Evolutionary conservation across 2,113 vertebrate species (phyloP).

Genomic region (Sinocyclocheilus grahami): DNA sequence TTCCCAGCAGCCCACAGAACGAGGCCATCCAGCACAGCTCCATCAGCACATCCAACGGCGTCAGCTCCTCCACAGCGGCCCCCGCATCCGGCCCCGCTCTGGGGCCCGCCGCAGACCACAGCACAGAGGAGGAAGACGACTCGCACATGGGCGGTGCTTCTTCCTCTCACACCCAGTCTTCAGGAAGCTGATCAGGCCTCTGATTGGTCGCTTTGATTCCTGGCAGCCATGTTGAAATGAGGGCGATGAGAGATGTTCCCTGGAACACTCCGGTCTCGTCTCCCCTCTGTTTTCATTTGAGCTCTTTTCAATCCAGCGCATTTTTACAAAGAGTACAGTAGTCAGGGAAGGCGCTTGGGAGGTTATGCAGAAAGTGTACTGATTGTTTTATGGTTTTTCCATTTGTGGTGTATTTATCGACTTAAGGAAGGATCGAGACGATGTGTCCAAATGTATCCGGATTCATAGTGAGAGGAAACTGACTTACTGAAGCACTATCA

Average conservation of each 20-base stretch:
- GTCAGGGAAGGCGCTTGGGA: constrained; percentile 78
- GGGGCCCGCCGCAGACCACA: constrained; percentile 86
- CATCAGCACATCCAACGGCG: constrained; percentile 95
- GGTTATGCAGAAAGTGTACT: constrained; percentile 73
- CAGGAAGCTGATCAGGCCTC: constrained; percentile 87
- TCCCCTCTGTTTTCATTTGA: constrained; percentile 70
- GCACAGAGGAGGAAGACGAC: constrained; percentile 80
- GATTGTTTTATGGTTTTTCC: constrained; percentile 69
- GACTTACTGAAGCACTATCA: constrained; percentile 76
- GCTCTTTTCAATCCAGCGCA: constrained; percentile 75
- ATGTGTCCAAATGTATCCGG: constrained; percentile 67
- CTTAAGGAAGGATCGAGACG: constrained; percentile 42
- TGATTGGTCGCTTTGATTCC: constrained; percentile 67
- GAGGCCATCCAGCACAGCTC: constrained; percentile 98
- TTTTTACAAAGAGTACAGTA: constrained; percentile 68
- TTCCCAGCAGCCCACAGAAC: constrained; percentile 90
- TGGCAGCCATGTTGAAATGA: constrained; percentile 78
- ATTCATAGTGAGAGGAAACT: not conserved
- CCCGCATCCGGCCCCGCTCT: constrained; percentile 81
- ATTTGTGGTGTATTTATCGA: constrained; percentile 77
- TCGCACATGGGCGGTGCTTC: constrained; percentile 53
- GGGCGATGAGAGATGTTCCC: constrained; percentile 58
- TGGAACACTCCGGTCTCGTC: constrained; percentile 67
- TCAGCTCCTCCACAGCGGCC: constrained; percentile 85
- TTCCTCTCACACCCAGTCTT: constrained; percentile 82